Conservation (phyloP, 2,797 vertebrate genomes). For the Chelonia mydas region DNA sequence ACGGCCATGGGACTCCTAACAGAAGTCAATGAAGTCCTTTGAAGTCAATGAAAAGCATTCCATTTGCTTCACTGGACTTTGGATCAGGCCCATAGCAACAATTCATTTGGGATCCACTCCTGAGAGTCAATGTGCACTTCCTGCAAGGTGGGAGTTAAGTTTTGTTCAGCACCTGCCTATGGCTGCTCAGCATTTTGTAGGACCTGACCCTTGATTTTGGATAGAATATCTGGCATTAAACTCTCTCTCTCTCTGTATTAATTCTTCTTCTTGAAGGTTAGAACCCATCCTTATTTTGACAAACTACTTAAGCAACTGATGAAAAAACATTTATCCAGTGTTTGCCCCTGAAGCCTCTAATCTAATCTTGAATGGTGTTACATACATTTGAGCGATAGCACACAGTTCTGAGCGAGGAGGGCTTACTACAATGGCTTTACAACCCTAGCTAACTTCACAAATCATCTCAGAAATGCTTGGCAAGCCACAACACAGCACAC, state of each 20-base stretch:
- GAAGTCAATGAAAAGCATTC: too few species aligned
- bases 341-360: slow-evolving; percentile 1
- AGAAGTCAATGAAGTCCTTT: background rate
- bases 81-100: background rate
- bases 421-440: background rate
- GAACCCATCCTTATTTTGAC: background rate
- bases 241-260: background rate
- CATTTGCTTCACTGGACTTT: background rate
- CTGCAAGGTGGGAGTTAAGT: background rate
- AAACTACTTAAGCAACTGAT: background rate
- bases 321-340: background rate
- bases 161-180: background rate
- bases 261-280: background rate
- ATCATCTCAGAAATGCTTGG: background rate
- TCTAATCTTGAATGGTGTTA: background rate
- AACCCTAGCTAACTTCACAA: background rate
- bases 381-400: background rate
- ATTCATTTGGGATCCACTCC: background rate
- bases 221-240: background rate
- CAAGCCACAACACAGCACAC: background rate
- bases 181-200: background rate
- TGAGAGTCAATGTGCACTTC: background rate
- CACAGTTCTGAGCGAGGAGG: background rate
- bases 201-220: background rate
- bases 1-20: background rate